Evolutionary conservation across 35 echinoderm and acorn worm genomes (phyloP).

Genomic region (Lytechinus pictus): DNA sequence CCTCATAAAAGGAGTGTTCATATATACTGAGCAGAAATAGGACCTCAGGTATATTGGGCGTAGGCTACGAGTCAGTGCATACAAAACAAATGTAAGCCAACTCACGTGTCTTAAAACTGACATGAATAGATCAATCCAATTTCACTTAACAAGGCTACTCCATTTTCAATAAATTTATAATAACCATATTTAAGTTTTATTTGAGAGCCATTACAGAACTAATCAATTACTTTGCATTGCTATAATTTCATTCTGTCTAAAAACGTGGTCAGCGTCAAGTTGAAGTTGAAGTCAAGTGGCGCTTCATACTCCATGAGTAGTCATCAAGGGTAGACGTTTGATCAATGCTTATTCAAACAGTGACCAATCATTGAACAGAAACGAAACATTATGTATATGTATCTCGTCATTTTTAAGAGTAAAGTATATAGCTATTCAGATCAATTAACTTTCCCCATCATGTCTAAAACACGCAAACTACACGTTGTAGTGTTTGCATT

Average conservation of each 20-base stretch:
- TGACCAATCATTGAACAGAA: not conserved
- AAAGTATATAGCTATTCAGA: not conserved
- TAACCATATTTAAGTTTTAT: not conserved
- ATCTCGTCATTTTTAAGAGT: not conserved
- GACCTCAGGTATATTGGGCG: too few species aligned
- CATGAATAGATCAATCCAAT: too few species aligned
- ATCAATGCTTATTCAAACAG: not conserved
- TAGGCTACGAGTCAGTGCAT: too few species aligned
- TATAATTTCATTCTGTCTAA: not conserved
- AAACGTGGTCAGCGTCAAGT: not conserved
- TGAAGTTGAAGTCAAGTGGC: not conserved
- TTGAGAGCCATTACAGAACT: not conserved
- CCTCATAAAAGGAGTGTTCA: too few species aligned
- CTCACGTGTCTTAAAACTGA: too few species aligned
- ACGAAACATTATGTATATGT: not conserved
- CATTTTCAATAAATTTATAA: not conserved
- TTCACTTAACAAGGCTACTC: too few species aligned
- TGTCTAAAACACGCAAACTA: not conserved
- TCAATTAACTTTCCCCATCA: not conserved
- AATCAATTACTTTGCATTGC: not conserved
- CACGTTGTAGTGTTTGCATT: too few species aligned
- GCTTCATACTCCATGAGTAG: not conserved
- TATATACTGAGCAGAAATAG: too few species aligned
- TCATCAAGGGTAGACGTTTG: not conserved
- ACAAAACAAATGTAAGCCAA: too few species aligned